Percentiles rank a stretch among this genome's conserved stretches.
Conservation (phyloP, 1,140 invertebrate species). For the Lasioglossum albipes region DNA sequence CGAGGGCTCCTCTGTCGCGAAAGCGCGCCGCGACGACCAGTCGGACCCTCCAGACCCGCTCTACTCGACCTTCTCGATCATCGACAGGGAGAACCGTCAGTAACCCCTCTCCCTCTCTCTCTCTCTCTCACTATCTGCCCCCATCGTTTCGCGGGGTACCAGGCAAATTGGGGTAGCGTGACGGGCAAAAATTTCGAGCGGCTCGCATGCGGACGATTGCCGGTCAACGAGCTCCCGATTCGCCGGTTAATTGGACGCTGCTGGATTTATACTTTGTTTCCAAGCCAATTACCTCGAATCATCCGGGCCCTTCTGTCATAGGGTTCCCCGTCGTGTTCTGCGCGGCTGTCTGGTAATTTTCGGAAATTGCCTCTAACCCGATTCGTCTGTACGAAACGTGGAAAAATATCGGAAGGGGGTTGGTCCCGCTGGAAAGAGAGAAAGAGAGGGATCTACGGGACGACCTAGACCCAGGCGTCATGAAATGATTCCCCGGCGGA, state of each 20-base stretch:
- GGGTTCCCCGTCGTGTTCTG: no score
- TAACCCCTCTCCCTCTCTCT: background rate
- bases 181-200: slow-evolving; percentile 28
- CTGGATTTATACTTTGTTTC: slow-evolving; percentile 44
- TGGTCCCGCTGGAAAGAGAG: no score
- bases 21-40: background rate
- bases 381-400: background rate
- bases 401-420: no score
- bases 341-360: slow-evolving; percentile 4
- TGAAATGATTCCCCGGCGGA: no score
- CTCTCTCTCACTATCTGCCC: slow-evolving; percentile 14
- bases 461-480: no score
- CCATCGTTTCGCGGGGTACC: background rate
- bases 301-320: no score
- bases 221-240: slow-evolving; percentile 34
- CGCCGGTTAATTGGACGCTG: slow-evolving; percentile 37
- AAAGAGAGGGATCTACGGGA: no score
- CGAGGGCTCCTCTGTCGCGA: background rate
- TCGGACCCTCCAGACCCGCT: background rate
- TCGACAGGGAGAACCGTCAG: slow-evolving; percentile 12
- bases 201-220: slow-evolving; percentile 44
- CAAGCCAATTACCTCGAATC: slow-evolving; percentile 15
- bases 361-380: slow-evolving; percentile 1
- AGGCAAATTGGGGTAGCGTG: slow-evolving; percentile 36
- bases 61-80: background rate